phyloP scores from a whole-genome alignment of 2,888 invertebrate genomes.

The Drosophila merina region DNA sequence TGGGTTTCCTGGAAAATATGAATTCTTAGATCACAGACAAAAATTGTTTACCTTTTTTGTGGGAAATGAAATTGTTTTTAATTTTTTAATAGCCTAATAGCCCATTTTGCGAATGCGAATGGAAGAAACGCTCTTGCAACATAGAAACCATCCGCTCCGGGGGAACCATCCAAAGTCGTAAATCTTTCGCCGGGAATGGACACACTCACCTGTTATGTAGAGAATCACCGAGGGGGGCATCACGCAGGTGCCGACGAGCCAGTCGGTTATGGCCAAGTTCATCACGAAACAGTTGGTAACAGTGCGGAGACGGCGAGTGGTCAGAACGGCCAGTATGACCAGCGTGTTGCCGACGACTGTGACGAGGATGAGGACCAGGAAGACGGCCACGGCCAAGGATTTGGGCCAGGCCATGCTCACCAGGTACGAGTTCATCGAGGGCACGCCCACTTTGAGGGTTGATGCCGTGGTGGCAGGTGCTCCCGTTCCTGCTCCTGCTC shows the following conservation, averaged over 20 bases:
- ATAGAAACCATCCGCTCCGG: constrained; percentile 9
- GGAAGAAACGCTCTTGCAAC: constrained; percentile 7
- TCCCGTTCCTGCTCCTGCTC: constrained; percentile 3
- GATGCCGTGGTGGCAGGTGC: constrained; percentile 13
- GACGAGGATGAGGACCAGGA: constrained; percentile 88
- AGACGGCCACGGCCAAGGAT: constrained; percentile 85
- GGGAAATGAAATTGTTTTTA: constrained; percentile 7
- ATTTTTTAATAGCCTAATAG: constrained; percentile 13
- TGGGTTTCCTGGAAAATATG: neutral
- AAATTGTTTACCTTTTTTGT: constrained; percentile 19
- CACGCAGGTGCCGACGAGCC: constrained; percentile 96
- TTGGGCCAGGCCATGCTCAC: constrained; percentile 85
- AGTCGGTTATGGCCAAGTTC: constrained; percentile 96
- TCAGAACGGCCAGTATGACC: constrained; percentile 94
- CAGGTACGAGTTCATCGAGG: constrained; percentile 64
- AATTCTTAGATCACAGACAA: constrained; percentile 9
- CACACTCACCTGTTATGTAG: constrained; percentile 90
- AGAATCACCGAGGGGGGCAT: constrained; percentile 97
- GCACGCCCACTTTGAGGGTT: constrained; percentile 21
- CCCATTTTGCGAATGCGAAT: constrained; percentile 13
- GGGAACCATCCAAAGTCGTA: constrained; percentile 7
- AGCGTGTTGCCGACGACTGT: constrained; percentile 94
- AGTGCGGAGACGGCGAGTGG: constrained; percentile 93
- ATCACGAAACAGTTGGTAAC: constrained; percentile 98
- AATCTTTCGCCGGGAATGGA: constrained; percentile 21